phyloP scores from a whole-genome alignment of 1,140 invertebrate species.

The Brachionus manjavacas region DNA sequence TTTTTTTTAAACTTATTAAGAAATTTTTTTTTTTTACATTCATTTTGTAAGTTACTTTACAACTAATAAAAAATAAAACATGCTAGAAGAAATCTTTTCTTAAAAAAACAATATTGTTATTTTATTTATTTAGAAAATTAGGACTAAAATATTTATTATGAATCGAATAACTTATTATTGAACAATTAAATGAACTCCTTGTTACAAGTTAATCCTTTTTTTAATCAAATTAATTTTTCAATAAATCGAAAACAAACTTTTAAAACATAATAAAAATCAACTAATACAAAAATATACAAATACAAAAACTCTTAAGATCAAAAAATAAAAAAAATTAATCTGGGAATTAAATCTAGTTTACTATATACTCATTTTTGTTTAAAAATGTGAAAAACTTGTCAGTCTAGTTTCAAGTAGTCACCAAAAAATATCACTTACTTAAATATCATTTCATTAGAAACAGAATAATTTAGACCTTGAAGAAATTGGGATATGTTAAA shows the following conservation, averaged over 20 bases:
- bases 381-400: no score
- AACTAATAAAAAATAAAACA: background rate
- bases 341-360: no score
- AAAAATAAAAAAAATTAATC: background rate
- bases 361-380: no score
- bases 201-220: background rate
- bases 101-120: background rate
- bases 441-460: no score
- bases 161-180: background rate
- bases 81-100: background rate
- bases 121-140: background rate
- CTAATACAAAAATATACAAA: no score
- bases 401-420: no score
- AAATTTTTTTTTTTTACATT: no score
- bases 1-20: no score
- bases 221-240: background rate
- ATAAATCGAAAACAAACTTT: background rate
- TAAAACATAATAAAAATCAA: background rate
- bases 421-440: no score
- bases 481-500: no score
- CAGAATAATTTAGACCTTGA: no score
- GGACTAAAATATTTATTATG: background rate
- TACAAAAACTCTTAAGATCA: background rate
- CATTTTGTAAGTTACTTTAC: background rate
- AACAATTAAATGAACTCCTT: background rate